These are phyloP conservation scores for Acrobasis repandana DNA, from an alignment of 2,888 invertebrate genomes.

Conservation along the genomic window DNA sequence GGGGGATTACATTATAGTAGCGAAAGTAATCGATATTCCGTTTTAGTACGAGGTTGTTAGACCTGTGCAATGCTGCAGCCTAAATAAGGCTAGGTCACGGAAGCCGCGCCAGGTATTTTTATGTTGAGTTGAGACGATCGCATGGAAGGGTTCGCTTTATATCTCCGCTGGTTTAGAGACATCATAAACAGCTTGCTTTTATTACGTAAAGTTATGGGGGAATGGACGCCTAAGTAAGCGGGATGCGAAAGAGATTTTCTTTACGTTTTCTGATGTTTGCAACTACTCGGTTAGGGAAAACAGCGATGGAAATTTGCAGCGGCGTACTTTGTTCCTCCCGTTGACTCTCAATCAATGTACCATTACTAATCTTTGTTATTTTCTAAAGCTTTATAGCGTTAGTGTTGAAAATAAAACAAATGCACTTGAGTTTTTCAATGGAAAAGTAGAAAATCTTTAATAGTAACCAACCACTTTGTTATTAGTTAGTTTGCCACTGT, in stretches of 20 bases:
- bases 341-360: neutral
- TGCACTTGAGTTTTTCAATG: no score
- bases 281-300: neutral
- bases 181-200: slow-evolving; percentile 49
- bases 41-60: slow-evolving; percentile 81
- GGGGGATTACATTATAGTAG: slow-evolving; percentile 84
- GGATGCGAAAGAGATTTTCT: slow-evolving; percentile 13
- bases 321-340: neutral
- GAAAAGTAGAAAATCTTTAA: no score
- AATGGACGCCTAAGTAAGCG: slow-evolving; percentile 25
- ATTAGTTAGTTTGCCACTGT: no score
- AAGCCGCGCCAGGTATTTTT: slow-evolving; percentile 44
- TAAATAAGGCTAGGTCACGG: slow-evolving; percentile 75
- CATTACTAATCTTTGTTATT: no score
- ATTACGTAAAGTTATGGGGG: slow-evolving; percentile 36
- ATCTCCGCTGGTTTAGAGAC: slow-evolving; percentile 32
- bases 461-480: no score
- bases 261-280: slow-evolving; percentile 12
- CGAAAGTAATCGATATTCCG: slow-evolving; percentile 84
- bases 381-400: no score
- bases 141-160: slow-evolving; percentile 37
- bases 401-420: no score
- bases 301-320: neutral
- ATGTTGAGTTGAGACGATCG: slow-evolving; percentile 34
- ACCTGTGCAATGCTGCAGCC: slow-evolving; percentile 78